A percentile compares a stretch with the other conserved stretches of the same genome.
phyloP scores from a whole-genome alignment of 2,113 vertebrate genomes.

The Alectura lathami region DNA sequence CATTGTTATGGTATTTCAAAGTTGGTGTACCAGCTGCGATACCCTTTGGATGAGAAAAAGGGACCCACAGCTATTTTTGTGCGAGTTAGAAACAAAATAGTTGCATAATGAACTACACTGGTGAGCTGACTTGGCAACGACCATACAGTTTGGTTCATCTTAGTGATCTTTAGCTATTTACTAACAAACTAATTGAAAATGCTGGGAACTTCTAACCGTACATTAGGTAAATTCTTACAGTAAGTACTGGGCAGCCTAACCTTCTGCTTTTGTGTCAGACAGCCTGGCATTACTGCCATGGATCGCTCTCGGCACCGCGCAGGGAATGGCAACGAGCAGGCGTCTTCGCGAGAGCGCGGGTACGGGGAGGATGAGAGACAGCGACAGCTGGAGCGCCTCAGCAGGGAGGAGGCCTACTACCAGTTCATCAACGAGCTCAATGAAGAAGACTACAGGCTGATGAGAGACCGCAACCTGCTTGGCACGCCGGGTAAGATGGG shows the following conservation, averaged over 20 bases:
- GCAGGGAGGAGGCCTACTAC: conserved; percentile 95
- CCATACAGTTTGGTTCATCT: not conserved
- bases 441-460: conserved; percentile 94
- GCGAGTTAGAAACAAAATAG: not conserved
- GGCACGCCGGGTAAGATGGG: conserved; percentile 89
- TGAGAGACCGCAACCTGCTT: conserved; percentile 93
- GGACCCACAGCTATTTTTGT: not conserved
- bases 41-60: not conserved
- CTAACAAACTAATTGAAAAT: conserved; percentile 7
- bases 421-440: conserved; percentile 94
- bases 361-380: conserved; percentile 80
- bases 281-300: conserved; percentile 58
- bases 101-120: not conserved
- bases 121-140: not conserved
- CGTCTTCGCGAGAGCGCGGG: not conserved
- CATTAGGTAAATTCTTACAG: not conserved
- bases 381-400: conserved; percentile 91
- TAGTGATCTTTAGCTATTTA: conserved; percentile 6
- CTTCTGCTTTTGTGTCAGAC: conserved; percentile 18
- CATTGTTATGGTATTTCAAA: not conserved
- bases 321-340: conserved; percentile 43
- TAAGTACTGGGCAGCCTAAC: not conserved
- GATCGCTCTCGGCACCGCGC: conserved; percentile 57
- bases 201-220: not conserved
- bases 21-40: not conserved